Evolutionary conservation across 2,113 vertebrate genomes (phyloP).

Genomic region (Perca flavescens): DNA sequence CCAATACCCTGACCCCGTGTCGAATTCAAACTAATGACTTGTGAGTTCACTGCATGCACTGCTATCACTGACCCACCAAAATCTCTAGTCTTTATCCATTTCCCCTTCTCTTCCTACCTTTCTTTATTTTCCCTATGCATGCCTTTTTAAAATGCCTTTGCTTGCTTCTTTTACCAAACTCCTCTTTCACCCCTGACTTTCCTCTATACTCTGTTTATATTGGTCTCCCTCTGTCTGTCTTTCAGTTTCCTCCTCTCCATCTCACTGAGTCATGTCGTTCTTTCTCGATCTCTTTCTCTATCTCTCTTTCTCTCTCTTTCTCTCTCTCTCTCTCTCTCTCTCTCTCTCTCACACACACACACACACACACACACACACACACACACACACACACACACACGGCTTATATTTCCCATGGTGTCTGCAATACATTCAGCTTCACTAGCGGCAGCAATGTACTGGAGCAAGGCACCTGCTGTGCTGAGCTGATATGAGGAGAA

Average conservation of each 20-base stretch:
- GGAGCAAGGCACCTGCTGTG: conserved; percentile 78
- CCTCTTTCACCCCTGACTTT: conserved; percentile 42
- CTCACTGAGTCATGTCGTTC: conserved; percentile 52
- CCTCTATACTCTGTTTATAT: conserved; percentile 45
- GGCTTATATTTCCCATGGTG: conserved; percentile 77
- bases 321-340: conserved; percentile 1
- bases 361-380: conserved; percentile 23
- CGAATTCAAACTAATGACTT: conserved; percentile 55
- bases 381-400: conserved; percentile 29
- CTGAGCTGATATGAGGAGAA: conserved; percentile 75
- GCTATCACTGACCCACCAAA: conserved; percentile 21
- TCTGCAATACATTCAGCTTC: conserved; percentile 72
- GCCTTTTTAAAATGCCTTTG: conserved; percentile 21
- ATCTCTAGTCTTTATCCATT: conserved; percentile 26
- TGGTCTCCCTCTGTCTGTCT: conserved; percentile 44
- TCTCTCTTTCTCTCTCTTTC: no score
- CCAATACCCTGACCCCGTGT: conserved; percentile 52
- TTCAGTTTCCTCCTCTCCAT: conserved; percentile 46
- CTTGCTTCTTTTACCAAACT: conserved; percentile 26
- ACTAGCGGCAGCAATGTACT: conserved; percentile 69
- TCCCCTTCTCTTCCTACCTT: conserved; percentile 6
- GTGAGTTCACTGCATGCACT: conserved; percentile 23
- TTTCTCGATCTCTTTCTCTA: conserved; percentile 33
- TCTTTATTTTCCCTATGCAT: conserved; percentile 3
- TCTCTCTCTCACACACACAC: background rate